Base-by-base conservation (phyloP, 92 coral and sea anemone genomes). In the Bergia puertoricense region DNA sequence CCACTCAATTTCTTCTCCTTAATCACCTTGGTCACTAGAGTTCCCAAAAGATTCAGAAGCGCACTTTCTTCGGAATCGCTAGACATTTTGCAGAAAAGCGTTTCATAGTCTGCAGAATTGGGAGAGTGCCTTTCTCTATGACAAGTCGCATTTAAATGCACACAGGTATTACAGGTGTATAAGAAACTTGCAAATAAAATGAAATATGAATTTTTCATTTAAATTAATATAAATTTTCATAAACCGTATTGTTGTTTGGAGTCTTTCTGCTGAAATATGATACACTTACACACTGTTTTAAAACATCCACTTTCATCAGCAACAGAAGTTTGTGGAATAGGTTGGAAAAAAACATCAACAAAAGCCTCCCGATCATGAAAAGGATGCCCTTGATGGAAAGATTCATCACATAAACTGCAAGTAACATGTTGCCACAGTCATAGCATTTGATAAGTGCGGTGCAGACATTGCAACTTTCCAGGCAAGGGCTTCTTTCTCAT, bases 381-480 rank as follows among this genome's bases (percentile, higher is more conserved):
- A 76, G 80, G 80, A 76, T 76, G 10, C 54, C 80, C 80, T 76
- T 76, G 51, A 56, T 76, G 80, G 80, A 76, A 76, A 13, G 22
- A n/a, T 76, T 76, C 80, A 76, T 76, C 80, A 76, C 77, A 73
- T 30, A 43, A 72, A 72, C 36, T 71, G 37, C 36, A 71, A 69
- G 69, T 62, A 62, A 62, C 20, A 62, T 62, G 20, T 62, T 79
- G 44, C 90, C 81, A 88, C 85, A 88, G 40, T 79, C 76, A 65
- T 79, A 82, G 59, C 90, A 88, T 38, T 85, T 43, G 30, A 88
- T 43, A 36, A 88, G 46, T 78, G 90, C 85, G 57, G 45, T 16
- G 62, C 90, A 79, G 45, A 37, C 23, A 59, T 16, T 67, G 62
- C 85, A 88, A 20, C 38, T 62, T 2, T 79, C 90, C 59, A 42